A percentile compares a stretch with the other conserved stretches of the same genome.
These are phyloP conservation scores for Diarsia brunnea DNA, from an alignment of 2,888 invertebrate species.

Conservation along the genomic window DNA sequence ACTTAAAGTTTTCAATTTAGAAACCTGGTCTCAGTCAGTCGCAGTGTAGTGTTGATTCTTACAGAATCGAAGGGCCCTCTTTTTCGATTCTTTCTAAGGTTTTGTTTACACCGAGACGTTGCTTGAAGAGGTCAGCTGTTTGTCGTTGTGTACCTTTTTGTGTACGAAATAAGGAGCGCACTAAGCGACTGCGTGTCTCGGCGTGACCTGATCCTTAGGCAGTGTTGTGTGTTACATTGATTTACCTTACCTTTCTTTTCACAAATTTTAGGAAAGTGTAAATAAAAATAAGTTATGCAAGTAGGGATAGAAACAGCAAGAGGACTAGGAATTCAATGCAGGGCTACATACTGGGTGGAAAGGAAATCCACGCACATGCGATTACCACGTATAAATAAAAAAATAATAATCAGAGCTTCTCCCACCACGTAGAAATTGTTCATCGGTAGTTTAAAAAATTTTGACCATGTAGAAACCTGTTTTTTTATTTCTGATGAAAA, in stretches of 20 bases:
- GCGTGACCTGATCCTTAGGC: background rate
- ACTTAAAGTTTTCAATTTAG: background rate
- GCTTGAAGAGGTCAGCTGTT: background rate
- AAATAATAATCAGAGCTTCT: too few species aligned
- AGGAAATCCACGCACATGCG: too few species aligned
- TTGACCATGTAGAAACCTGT: too few species aligned
- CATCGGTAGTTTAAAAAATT: too few species aligned
- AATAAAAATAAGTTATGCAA: background rate
- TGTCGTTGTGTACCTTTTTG: background rate
- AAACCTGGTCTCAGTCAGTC: background rate
- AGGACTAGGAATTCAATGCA: background rate
- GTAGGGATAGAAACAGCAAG: background rate
- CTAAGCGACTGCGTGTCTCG: background rate
- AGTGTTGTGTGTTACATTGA: background rate
- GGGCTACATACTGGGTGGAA: background rate
- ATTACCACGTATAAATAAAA: too few species aligned
- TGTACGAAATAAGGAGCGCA: background rate
- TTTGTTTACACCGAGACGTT: background rate
- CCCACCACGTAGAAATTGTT: too few species aligned
- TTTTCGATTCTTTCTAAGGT: background rate
- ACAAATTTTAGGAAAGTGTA: background rate
- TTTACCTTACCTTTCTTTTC: background rate
- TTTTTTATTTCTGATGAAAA: too few species aligned
- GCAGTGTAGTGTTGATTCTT: conserved; percentile 1
- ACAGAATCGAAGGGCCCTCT: background rate